Conservation (phyloP, 1,140 invertebrate species). For the Drosophila elegans region DNA sequence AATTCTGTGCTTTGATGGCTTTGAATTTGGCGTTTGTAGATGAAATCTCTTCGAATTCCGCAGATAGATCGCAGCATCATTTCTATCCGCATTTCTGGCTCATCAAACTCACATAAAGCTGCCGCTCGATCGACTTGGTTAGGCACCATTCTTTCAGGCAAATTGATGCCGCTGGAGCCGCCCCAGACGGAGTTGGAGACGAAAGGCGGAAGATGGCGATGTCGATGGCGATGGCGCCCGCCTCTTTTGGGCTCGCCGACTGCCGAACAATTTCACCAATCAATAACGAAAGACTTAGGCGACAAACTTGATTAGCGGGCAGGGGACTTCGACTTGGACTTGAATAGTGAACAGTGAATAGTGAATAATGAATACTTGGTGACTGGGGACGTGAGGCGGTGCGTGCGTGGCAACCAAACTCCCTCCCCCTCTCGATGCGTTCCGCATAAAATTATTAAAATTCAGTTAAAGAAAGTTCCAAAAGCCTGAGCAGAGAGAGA, state of each 20-base stretch:
- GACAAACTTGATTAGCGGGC: slow-evolving; percentile 78
- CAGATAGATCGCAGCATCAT: slow-evolving; percentile 28
- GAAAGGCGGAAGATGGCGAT: slow-evolving; percentile 17
- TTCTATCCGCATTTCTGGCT: slow-evolving; percentile 46
- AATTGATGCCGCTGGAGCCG: slow-evolving; percentile 57
- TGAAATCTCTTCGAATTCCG: slow-evolving; percentile 31
- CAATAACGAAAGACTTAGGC: slow-evolving; percentile 82
- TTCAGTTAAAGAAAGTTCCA: slow-evolving; percentile 82
- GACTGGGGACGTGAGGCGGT: slow-evolving; percentile 16
- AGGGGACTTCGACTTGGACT: slow-evolving; percentile 19
- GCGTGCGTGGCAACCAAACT: slow-evolving; percentile 44
- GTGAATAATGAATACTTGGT: slow-evolving; percentile 3
- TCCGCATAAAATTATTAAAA: slow-evolving; percentile 83
- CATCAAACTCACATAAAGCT: slow-evolving; percentile 38
- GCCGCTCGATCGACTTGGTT: slow-evolving; percentile 40
- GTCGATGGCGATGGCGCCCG: slow-evolving; percentile 30
- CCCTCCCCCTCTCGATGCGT: slow-evolving; percentile 43
- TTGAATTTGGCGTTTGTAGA: background rate
- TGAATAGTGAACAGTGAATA: slow-evolving; percentile 8
- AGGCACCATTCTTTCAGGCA: slow-evolving; percentile 46
- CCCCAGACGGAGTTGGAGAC: slow-evolving; percentile 39
- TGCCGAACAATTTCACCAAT: slow-evolving; percentile 77
- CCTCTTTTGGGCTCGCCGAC: slow-evolving; percentile 47
- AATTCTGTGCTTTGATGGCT: too few relatives aligned
- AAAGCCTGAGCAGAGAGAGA: slow-evolving; percentile 8